Evolutionary conservation across 2,888 invertebrate genomes (phyloP), one percentile per base, ranked within the genome.

Genomic region (Agrilus biguttatus): DNA sequence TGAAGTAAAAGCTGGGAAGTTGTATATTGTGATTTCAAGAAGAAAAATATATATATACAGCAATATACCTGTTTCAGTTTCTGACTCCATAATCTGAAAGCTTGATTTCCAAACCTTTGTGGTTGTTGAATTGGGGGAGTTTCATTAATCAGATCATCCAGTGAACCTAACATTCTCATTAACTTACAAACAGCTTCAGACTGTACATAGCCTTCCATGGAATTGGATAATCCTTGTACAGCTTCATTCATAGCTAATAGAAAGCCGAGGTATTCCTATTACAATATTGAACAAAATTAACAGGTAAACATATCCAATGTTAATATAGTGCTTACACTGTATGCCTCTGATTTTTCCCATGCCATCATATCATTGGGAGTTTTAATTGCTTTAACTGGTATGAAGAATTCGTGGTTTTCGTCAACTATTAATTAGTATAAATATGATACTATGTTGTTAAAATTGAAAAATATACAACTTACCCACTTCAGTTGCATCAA

Each of bases 101-200:
- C 87, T 59, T 82, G 80, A 65, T 98, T 98, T 5, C 98, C 98
- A 73, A 96, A 98, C 47, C 98, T 73, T 63, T 97, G 96, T 0
- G 95, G 92, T 58, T 95, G 92, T 48, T 88, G 82, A 32, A 88
- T 70, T 0, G 93, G 89, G 35, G 93, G 93, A 47, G 81, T 86
- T 46, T 87, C 80, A 54, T 84, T 81, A 39, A 95, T 75, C 65
- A 85, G 71, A 44, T 68, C 64, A 49, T 83, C 78, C 46, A 96
- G 65, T 54, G 72, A 76, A 8, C 83, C 76, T 37, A 97, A 68
- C 54, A 95, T 60, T 0, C 60, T 57, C 10, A 84, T 47, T 10
- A 92, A 58, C 50, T 77, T 78, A 33, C 63, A 60, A 19, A 83
- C 67, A 51, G 70, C 71, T 13, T 71, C 67, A 36, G 86, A 84